Evolutionary conservation across 1,140 invertebrate species (phyloP), one percentile per base, ranked within the genome.

Genomic region (Cherax destructor): DNA sequence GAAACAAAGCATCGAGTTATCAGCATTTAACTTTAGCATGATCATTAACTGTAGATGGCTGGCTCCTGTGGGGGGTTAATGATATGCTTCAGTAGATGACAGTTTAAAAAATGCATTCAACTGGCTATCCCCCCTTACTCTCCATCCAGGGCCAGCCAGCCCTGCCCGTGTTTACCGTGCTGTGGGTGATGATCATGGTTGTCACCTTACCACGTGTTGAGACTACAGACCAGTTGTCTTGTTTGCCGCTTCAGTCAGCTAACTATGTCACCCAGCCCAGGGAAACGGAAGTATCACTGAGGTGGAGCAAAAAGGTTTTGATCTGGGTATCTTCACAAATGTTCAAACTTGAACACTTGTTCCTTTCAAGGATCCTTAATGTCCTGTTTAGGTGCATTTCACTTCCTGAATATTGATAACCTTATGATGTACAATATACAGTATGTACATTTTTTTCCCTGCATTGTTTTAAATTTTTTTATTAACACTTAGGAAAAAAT

Each of bases 101-200:
- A 52, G 24, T 0, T 59, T 16, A 56, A 30, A n/a, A n/a, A 56
- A 74, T 30, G n/a, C 24, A 74, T 74, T 21, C 24, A 74, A 9
- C 7, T 74, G 24, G 69, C 69, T n/a, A 24, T 74, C n/a, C 61
- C 24, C n/a, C 30, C n/a, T 2, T 74, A 11, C 69, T 65, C 69
- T 4, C 5, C n/a, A 11, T 74, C 24, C n/a, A 74, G 21, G 56
- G 59, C 78, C 69, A n/a, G 10, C 78, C 61, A 74, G 49, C 78
- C 74, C 78, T 83, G 61, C 56, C 61, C 61, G 79, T 88, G 87
- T 79, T 88, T 81, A 83, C 61, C 50, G 79, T 86, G 87, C 87
- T 83, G 78, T 61, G 87, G 87, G 87, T 88, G 87, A 81, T 24
- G 61, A 69, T 47, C 78, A 81, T 88, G 87, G 65, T 88, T 79